Base-by-base conservation (phyloP, 2,797 vertebrate genomes). In the Falco naumanni region DNA sequence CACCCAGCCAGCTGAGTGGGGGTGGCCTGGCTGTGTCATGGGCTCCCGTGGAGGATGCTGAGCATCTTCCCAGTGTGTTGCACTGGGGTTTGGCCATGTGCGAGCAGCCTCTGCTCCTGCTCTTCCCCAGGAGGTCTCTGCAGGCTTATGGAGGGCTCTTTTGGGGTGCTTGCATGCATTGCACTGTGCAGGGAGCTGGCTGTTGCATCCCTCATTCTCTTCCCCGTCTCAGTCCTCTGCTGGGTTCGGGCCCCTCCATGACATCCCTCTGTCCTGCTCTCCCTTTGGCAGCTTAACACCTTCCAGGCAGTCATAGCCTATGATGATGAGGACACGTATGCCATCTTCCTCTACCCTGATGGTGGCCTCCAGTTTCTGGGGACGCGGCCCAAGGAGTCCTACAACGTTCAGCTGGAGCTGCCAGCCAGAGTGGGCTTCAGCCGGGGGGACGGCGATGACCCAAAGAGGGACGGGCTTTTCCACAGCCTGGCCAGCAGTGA, bases 361-460 rank as follows among this genome's bases (percentile, higher is more conserved):
- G 98, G 98, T 0, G 98, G 99, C 56, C 98, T 99, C 95, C 99
- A 99, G 97, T 99, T 99, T 98, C 98, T 99, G 68, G 99, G 99
- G 33, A 99, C 99, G 0, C 98, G 98, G 0, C 99, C 99, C 53
- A 99, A 99, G 97, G 99, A 99, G 72, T 99, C 99, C 2, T 99
- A 99, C 90, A 99, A 99, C 1, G 99, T 99, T 37, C 98, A 99
- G 95, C 98, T 99, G 10, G 98, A 99, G 95, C 98, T 99, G 69
- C 99, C 99, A 0, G 99, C 99, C 28, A 97, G 99, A 50, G 99
- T 99, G 53, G 99, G 99, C 80, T 99, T 99, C 98, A 99, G 99
- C 97, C 92, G 99, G 95, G 99, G 99, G 47, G 99, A 99, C n/a
- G 64, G 98, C 0, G 91, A 98, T 0, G 98, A 98, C 96, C 89